These are phyloP conservation scores for Brachyrhaphis roseni DNA, from an alignment of 2,797 vertebrate species.

Conservation along the genomic window DNA sequence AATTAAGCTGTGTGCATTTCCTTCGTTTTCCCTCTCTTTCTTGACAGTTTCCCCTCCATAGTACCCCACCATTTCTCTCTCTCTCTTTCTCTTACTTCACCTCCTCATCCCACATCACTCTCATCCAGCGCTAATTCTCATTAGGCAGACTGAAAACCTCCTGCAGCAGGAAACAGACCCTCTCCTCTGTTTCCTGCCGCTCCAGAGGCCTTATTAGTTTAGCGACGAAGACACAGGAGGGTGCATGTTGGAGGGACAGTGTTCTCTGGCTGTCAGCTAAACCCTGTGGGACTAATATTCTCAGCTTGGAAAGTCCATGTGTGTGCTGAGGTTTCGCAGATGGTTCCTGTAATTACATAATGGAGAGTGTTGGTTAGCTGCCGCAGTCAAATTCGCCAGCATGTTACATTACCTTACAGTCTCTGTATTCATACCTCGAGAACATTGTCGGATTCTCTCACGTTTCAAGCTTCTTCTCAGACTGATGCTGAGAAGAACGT, in stretches of 20 bases:
- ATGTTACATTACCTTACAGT: not conserved
- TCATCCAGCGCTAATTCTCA: constrained; percentile 23
- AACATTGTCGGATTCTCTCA: not conserved
- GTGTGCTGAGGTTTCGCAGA: constrained; percentile 24
- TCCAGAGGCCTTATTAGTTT: constrained; percentile 61
- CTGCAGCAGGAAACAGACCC: constrained; percentile 65
- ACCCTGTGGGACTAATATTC: constrained; percentile 48
- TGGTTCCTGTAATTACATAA: constrained; percentile 1
- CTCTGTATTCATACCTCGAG: not conserved
- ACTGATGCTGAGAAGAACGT: not conserved
- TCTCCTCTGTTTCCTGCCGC: constrained; percentile 52
- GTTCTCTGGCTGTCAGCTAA: constrained; percentile 47
- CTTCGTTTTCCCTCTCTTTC: constrained; percentile 3
- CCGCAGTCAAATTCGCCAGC: not conserved
- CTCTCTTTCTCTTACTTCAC: constrained; percentile 20
- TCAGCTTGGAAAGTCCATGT: constrained; percentile 17
- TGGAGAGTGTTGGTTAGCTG: not conserved
- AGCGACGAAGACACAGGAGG: constrained; percentile 33
- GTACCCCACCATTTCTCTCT: not conserved
- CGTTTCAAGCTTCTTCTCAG: no score
- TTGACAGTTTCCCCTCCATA: constrained; percentile 8
- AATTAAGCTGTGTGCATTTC: constrained; percentile 10
- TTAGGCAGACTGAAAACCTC: constrained; percentile 67
- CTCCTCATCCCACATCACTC: constrained; percentile 11
- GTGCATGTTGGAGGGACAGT: constrained; percentile 2